Percentiles rank a stretch among this genome's conserved stretches.
Conservation (phyloP, 2,888 invertebrate species). For the Aricia artaxerxes region DNA sequence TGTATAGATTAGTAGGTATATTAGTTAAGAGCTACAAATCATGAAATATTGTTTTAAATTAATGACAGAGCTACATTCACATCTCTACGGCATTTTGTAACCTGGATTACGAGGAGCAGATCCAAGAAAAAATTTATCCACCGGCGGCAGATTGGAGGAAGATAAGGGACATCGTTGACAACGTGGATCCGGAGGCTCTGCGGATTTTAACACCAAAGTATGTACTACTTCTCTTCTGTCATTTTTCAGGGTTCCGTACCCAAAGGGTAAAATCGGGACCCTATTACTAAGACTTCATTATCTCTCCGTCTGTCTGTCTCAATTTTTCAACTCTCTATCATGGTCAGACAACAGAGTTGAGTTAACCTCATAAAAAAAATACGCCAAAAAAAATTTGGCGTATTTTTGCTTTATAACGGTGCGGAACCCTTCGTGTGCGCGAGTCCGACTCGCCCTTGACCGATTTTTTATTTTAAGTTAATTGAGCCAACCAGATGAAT, state of each 20-base stretch:
- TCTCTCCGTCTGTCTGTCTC: too few species aligned
- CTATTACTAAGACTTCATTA: too few species aligned
- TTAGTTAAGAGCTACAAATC: too few species aligned
- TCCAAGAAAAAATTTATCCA: constrained; percentile 89
- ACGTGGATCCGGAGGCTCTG: constrained; percentile 76
- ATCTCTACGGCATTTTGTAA: not conserved
- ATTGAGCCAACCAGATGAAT: not conserved
- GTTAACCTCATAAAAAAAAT: too few species aligned
- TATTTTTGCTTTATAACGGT: too few species aligned
- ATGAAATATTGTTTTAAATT: not conserved
- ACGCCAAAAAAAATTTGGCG: too few species aligned
- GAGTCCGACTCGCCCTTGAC: too few species aligned
- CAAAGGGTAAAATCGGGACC: too few species aligned
- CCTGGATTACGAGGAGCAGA: constrained; percentile 43
- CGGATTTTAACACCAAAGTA: constrained; percentile 82
- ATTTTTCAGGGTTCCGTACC: not conserved
- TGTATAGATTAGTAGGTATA: too few species aligned
- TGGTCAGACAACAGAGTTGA: too few species aligned
- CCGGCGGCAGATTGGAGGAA: constrained; percentile 84
- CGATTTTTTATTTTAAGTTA: not conserved
- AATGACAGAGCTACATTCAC: not conserved
- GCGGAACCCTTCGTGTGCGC: too few species aligned
- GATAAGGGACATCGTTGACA: constrained; percentile 83
- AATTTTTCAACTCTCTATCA: too few species aligned
- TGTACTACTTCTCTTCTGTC: not conserved